phyloP scores from a whole-genome alignment of 2,888 invertebrate genomes.

The Sphaerolaimus hirsutus region DNA sequence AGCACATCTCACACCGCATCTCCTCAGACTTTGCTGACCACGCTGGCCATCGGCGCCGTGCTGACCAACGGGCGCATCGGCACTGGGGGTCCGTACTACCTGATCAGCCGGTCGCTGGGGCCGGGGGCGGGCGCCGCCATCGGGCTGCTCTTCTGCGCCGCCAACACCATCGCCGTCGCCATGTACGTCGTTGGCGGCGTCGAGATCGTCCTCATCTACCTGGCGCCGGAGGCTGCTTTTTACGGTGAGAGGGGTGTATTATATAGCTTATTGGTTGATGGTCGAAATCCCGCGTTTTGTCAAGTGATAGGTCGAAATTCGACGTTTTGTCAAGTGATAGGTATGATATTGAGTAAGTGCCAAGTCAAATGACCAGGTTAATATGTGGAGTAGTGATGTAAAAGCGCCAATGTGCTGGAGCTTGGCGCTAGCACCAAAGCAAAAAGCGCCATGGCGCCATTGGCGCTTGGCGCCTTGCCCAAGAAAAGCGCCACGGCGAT shows the following conservation, averaged over 20 bases:
- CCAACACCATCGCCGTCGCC: constrained; percentile 80
- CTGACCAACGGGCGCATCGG: constrained; percentile 95
- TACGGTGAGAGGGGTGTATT: constrained; percentile 5
- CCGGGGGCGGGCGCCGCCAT: constrained; percentile 98
- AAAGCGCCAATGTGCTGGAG: too few species aligned
- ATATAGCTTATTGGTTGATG: too few species aligned
- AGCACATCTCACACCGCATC: neutral
- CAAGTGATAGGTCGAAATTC: too few species aligned
- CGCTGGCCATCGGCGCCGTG: constrained; percentile 94
- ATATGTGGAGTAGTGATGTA: too few species aligned
- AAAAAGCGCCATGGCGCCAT: too few species aligned
- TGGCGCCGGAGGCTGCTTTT: neutral
- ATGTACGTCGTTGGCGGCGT: constrained; percentile 74
- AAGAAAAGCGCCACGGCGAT: too few species aligned
- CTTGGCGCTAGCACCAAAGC: too few species aligned
- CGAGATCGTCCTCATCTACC: constrained; percentile 13
- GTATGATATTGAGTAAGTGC: too few species aligned
- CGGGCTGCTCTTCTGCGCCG: constrained; percentile 86
- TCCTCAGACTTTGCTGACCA: constrained; percentile 26
- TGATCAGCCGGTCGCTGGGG: constrained; percentile 71
- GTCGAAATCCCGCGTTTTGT: too few species aligned
- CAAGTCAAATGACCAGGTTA: too few species aligned
- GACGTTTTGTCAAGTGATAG: too few species aligned
- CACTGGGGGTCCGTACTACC: constrained; percentile 78
- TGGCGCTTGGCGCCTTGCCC: too few species aligned